These are phyloP conservation scores for Cephus sareptanus DNA, from an alignment of 2,888 invertebrate species.

Conservation along the genomic window DNA sequence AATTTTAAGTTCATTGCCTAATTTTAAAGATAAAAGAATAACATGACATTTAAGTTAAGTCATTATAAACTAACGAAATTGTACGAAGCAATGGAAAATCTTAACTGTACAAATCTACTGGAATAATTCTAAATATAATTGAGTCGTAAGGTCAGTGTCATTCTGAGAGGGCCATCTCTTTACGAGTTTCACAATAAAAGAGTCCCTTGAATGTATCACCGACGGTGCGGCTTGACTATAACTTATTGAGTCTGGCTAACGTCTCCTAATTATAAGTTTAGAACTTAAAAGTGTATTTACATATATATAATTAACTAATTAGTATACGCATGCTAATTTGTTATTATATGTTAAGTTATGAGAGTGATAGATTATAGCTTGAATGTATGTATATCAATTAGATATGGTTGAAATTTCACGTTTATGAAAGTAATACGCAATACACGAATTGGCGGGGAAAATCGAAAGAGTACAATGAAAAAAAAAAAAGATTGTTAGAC, in stretches of 20 bases:
- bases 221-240: neutral
- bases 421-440: neutral
- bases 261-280: neutral
- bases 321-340: slow-evolving; percentile 4
- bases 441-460: neutral
- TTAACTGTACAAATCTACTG: neutral
- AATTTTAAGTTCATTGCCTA: neutral
- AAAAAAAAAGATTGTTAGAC: neutral
- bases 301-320: neutral
- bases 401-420: neutral
- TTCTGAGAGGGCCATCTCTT: neutral
- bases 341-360: neutral
- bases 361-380: neutral
- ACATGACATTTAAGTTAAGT: neutral
- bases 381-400: neutral
- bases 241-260: neutral
- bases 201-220: neutral
- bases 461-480: neutral
- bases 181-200: neutral
- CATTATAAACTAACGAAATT: neutral
- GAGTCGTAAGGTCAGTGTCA: neutral
- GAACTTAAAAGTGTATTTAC: neutral
- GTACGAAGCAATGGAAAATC: neutral
- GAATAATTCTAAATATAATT: neutral
- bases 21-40: neutral